A percentile compares a stretch with the other conserved stretches of the same genome.
Evolutionary conservation across 1,140 invertebrate species (phyloP).

Genomic region (Radopholus similis): DNA sequence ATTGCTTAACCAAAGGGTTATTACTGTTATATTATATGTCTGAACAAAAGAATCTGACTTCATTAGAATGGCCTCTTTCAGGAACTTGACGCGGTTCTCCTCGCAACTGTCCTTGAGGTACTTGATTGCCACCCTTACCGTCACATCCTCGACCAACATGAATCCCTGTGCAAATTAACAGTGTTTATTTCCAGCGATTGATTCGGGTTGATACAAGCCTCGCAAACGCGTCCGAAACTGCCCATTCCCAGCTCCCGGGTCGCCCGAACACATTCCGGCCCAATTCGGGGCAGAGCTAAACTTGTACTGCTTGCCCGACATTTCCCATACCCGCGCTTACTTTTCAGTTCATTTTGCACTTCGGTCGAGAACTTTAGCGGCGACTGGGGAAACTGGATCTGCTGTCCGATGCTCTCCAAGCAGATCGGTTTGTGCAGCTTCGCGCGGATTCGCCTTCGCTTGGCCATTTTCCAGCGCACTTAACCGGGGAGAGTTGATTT

Average conservation of each 20-base stretch:
- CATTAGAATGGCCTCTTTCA: conserved; percentile 94
- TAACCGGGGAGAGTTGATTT: not conserved
- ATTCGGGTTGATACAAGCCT: no score
- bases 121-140: conserved; percentile 76
- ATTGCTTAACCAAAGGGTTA: conserved; percentile 70
- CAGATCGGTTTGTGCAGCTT: conserved; percentile 42
- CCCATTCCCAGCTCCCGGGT: conserved; percentile 78
- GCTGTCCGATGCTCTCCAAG: conserved; percentile 33
- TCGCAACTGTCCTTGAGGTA: conserved; percentile 74
- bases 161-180: conserved; percentile 1
- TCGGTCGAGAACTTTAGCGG: conserved; percentile 31
- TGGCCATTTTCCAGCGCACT: conserved; percentile 23
- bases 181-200: no score
- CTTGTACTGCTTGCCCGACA: not conserved
- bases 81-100: conserved; percentile 89
- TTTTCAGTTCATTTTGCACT: conserved; percentile 49
- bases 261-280: conserved; percentile 20
- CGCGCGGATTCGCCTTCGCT: conserved; percentile 19
- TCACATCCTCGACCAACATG: conserved; percentile 20
- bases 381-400: conserved; percentile 32
- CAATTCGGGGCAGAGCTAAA: conserved; percentile 43
- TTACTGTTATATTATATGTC: no score
- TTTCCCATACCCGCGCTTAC: conserved; percentile 22
- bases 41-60: conserved; percentile 62
- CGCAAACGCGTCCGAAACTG: conserved; percentile 93